Percentiles rank a stretch among this genome's conserved stretches.
These are phyloP conservation scores for Cenopis cana DNA, from an alignment of 2,888 invertebrate genomes.

Conservation along the genomic window DNA sequence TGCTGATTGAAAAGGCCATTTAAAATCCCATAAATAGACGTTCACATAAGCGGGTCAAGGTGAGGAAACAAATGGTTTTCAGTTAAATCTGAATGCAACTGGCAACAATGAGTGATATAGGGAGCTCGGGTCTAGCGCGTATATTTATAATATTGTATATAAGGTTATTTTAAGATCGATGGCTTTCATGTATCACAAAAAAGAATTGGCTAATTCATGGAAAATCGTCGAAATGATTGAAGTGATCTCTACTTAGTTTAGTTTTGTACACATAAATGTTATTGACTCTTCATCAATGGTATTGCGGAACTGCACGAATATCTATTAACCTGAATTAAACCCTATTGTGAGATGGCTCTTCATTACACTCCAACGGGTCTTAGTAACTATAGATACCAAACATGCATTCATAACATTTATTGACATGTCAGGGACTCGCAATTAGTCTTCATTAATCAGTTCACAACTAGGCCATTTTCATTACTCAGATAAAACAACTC, in stretches of 20 bases:
- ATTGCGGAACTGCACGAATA: constrained; percentile 60
- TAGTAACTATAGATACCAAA: constrained; percentile 61
- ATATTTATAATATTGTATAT: neutral
- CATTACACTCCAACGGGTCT: constrained; percentile 64
- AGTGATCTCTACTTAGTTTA: neutral
- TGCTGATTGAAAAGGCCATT: neutral
- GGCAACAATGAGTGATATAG: constrained; percentile 57
- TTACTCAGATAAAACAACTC: constrained; percentile 60
- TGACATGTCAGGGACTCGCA: constrained; percentile 57
- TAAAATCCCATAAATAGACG: constrained; percentile 2
- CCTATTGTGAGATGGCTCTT: constrained; percentile 65
- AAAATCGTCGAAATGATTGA: constrained; percentile 36
- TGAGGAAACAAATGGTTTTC: constrained; percentile 49
- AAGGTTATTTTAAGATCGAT: neutral
- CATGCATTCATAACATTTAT: constrained; percentile 52
- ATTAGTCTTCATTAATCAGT: constrained; percentile 48
- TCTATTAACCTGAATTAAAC: constrained; percentile 74
- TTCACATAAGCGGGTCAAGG: constrained; percentile 59
- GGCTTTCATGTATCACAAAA: constrained; percentile 47
- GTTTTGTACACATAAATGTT: no score
- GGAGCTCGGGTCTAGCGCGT: constrained; percentile 25
- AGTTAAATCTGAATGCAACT: constrained; percentile 12
- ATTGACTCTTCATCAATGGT: constrained; percentile 45
- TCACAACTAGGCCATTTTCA: constrained; percentile 44
- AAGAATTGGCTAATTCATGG: constrained; percentile 18